phyloP scores from a whole-genome alignment of 1,140 invertebrate genomes.

The Pachypeltis micranthus region DNA sequence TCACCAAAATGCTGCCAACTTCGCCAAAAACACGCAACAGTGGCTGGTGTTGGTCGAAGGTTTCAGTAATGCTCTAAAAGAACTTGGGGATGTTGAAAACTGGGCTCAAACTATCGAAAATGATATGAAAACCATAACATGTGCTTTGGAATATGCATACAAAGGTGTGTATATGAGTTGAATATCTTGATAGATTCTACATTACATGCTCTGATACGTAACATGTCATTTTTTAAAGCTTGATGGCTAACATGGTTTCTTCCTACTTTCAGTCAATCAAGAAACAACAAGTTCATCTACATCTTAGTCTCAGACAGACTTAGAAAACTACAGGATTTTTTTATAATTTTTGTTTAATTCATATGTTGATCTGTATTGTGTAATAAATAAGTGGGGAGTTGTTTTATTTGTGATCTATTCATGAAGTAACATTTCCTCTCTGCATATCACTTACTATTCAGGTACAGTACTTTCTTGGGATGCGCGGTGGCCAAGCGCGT shows the following conservation, averaged over 20 bases:
- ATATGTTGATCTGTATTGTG: too few relatives aligned
- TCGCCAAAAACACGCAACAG: conserved; percentile 91
- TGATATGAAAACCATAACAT: conserved; percentile 87
- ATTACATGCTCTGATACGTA: not conserved
- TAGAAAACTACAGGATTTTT: too few relatives aligned
- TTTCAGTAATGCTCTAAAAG: conserved; percentile 91
- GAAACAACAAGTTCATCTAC: not conserved
- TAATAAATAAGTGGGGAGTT: too few relatives aligned
- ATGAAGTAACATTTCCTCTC: not conserved
- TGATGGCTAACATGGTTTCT: not conserved
- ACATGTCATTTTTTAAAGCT: not conserved
- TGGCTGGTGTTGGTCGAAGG: conserved; percentile 90
- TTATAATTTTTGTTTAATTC: too few relatives aligned
- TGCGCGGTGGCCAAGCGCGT: too few relatives aligned
- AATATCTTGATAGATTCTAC: not conserved
- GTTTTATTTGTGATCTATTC: not conserved
- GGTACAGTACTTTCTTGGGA: not conserved
- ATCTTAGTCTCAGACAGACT: not conserved
- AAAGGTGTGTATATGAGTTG: conserved; percentile 47
- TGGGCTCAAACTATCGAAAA: conserved; percentile 95
- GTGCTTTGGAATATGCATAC: conserved; percentile 88
- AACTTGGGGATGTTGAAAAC: conserved; percentile 97
- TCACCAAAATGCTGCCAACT: conserved; percentile 86
- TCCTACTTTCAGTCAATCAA: not conserved
- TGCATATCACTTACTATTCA: not conserved